These are phyloP conservation scores for Arctocebus calabarensis DNA, from an alignment of 2,797 vertebrate species.

Conservation along the genomic window DNA sequence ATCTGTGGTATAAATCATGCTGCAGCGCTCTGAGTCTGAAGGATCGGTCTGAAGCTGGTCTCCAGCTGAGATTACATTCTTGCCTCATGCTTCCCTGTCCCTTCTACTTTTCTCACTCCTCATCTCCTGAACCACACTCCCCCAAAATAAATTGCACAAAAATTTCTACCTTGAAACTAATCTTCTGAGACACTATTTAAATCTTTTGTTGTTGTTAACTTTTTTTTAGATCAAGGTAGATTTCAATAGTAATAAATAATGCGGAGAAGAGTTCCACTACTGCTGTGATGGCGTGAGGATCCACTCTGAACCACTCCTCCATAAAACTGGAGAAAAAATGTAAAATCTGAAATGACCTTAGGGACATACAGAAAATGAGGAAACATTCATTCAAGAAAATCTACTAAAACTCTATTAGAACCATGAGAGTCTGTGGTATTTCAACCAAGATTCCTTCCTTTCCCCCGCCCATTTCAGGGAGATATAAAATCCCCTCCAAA, in stretches of 20 bases:
- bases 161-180: neutral
- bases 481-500: neutral
- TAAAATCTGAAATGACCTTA: neutral
- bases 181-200: neutral
- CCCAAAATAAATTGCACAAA: neutral
- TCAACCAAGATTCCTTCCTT: neutral
- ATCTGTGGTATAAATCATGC: neutral
- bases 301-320: neutral
- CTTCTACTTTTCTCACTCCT: neutral
- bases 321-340: neutral
- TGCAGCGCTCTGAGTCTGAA: neutral
- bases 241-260: neutral
- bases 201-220: neutral
- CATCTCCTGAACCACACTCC: neutral
- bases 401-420: neutral
- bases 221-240: neutral
- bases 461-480: neutral
- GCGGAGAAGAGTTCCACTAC: neutral
- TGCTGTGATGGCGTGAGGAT: neutral
- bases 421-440: neutral
- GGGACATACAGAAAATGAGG: neutral
- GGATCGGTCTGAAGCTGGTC: neutral
- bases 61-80: neutral
- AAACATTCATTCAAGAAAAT: neutral
- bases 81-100: neutral